Base-by-base conservation (phyloP, 2,113 vertebrate genomes). In the Pseudolaguvia tuberculata region DNA sequence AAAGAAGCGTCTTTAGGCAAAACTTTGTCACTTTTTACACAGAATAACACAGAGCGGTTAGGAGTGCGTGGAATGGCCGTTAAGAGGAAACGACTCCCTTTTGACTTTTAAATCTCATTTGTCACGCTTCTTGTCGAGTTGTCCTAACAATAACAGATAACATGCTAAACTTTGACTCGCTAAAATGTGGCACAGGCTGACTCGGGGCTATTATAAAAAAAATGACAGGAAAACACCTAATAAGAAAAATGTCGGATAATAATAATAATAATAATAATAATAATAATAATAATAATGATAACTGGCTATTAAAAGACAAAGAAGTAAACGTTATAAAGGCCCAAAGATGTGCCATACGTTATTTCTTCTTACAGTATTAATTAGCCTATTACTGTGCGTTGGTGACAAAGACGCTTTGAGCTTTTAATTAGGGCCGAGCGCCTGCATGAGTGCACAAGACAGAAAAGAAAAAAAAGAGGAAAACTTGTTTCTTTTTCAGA, bases 391-490 rank as follows among this genome's bases (percentile, higher is more conserved):
- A 90, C 88, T 90, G 86, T 87, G 87, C 86, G 88, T 90, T 88
- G 88, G 88, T 91, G 90, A 91, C 85, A 84, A 88, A 86, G 86
- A 90, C 69, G 89, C 89, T 91, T 86, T 89, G 90, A 90, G 89
- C 87, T 91, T 92, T 91, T 92, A 91, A 92, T 92, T 91, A 91
- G 89, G 88, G 86, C 87, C 83, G 86, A 84, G 87, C 86, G 84
- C 85, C 84, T 90, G 90, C 87, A 89, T 88, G 88, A 91, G 87
- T 85, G 88, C 89, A 88, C 88, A 89, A 85, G 83, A 86, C 83
- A 84, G 35, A 29, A 45, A 35, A 25, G 23, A 20, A 25, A 11
- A n/a, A 48, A n/a, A 47, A 65, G 35, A 73, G 61, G 77, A 83
- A 80, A 76, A 81, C 79, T 75, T 80, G 80, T 87, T 85, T 80